Percentiles rank a stretch among this genome's conserved stretches.
These are phyloP conservation scores for Dasyornis broadbenti DNA, from an alignment of 2,113 vertebrate species.

Conservation along the genomic window DNA sequence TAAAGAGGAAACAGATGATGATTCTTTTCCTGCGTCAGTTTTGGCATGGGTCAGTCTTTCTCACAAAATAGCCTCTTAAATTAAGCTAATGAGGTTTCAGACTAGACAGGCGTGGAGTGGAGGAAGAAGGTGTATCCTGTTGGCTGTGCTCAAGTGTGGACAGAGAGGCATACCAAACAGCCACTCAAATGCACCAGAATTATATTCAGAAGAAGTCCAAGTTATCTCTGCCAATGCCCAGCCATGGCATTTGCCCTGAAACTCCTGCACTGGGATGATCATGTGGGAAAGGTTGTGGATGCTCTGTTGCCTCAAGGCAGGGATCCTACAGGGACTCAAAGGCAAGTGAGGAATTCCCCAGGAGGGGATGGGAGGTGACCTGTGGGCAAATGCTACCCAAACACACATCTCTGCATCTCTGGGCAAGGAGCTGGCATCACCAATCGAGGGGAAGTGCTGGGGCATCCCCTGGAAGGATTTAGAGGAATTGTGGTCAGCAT, in stretches of 20 bases:
- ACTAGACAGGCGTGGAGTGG: neutral
- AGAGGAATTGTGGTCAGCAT: neutral
- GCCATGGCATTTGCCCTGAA: neutral
- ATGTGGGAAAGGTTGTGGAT: fast-evolving
- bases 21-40: neutral
- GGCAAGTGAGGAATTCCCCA: fast-evolving
- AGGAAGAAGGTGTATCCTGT: neutral
- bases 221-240: neutral
- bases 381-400: neutral
- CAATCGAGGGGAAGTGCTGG: fast-evolving
- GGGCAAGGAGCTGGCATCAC: neutral
- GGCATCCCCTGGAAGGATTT: neutral
- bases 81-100: neutral
- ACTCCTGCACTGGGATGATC: neutral
- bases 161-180: neutral
- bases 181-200: neutral
- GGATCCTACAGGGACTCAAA: neutral
- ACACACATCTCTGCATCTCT: neutral
- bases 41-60: neutral
- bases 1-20: constrained; percentile 9
- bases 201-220: neutral
- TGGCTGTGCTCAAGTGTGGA: neutral
- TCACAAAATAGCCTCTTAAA: neutral
- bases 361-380: neutral
- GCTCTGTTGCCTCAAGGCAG: neutral